These are phyloP conservation scores for Folsomia manolachei DNA, from an alignment of 2,888 invertebrate genomes.

Conservation along the genomic window DNA sequence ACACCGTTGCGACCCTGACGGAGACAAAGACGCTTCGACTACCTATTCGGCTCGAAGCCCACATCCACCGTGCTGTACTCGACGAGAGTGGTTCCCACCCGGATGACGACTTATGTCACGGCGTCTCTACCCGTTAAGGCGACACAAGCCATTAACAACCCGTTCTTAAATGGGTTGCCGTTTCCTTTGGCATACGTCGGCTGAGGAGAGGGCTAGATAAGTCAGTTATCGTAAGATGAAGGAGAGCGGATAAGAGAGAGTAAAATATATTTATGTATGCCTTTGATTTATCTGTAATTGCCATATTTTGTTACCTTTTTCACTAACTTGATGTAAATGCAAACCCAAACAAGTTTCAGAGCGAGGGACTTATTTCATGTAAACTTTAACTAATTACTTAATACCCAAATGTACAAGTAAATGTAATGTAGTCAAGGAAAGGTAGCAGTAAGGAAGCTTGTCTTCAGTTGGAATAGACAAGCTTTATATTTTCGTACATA, in stretches of 20 bases:
- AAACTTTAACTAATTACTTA: too few species aligned
- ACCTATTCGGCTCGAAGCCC: slow-evolving; percentile 86
- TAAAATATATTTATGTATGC: background rate
- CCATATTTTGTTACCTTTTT: too few species aligned
- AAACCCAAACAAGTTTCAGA: too few species aligned
- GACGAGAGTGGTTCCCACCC: slow-evolving; percentile 76
- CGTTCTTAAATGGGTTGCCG: slow-evolving; percentile 38
- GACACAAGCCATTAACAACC: slow-evolving; percentile 56
- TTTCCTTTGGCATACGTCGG: slow-evolving; percentile 49
- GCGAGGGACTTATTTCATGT: too few species aligned
- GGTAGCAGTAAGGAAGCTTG: too few species aligned
- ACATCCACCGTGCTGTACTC: slow-evolving; percentile 81
- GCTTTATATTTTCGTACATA: too few species aligned
- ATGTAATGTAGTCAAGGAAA: too few species aligned
- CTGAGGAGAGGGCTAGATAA: too few species aligned
- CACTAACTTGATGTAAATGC: too few species aligned
- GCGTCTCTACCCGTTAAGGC: slow-evolving; percentile 73
- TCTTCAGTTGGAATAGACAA: too few species aligned
- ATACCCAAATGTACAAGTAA: too few species aligned
- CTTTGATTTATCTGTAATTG: too few species aligned
- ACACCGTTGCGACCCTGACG: slow-evolving; percentile 73
- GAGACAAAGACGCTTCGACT: slow-evolving; percentile 78
- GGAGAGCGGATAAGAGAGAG: background rate
- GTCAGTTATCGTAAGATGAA: background rate
- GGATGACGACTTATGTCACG: slow-evolving; percentile 78